phyloP scores from a whole-genome alignment of 2,888 invertebrate genomes.

The Archips crataeganus region DNA sequence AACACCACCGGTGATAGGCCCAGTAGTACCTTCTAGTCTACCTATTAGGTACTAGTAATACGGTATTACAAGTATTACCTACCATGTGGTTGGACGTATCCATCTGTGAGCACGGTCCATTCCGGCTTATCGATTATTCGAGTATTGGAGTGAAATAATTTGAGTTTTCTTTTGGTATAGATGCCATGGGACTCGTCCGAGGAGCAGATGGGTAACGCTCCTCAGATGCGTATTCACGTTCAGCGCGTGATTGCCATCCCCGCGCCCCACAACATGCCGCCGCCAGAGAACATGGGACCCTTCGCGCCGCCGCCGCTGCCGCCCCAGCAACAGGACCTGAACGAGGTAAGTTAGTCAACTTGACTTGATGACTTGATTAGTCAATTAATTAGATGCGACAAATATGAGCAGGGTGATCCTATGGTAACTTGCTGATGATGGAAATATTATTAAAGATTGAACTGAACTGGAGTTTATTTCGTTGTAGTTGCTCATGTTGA shows the following conservation, averaged over 20 bases:
- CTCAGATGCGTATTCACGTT: conserved; percentile 81
- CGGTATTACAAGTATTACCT: no score
- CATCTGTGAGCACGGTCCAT: no score
- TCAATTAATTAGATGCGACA: neutral
- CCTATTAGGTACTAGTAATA: no score
- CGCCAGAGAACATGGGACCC: conserved; percentile 66
- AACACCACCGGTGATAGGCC: no score
- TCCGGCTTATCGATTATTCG: no score
- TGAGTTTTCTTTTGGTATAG: conserved; percentile 53
- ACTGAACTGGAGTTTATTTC: neutral
- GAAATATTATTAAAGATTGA: neutral
- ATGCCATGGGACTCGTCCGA: conserved; percentile 83
- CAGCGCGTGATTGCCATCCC: conserved; percentile 82
- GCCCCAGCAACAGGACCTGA: conserved; percentile 46
- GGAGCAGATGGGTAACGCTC: conserved; percentile 67
- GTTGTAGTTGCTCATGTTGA: neutral
- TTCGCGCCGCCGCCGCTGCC: conserved; percentile 70
- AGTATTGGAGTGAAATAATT: neutral
- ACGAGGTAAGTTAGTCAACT: conserved; percentile 24
- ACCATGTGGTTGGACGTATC: no score
- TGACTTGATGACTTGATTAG: no score
- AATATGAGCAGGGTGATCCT: neutral
- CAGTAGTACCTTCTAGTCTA: no score
- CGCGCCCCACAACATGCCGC: conserved; percentile 73
- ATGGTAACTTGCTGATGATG: neutral